phyloP scores from a whole-genome alignment of 2,113 vertebrate genomes.

The Galeopterus variegatus region DNA sequence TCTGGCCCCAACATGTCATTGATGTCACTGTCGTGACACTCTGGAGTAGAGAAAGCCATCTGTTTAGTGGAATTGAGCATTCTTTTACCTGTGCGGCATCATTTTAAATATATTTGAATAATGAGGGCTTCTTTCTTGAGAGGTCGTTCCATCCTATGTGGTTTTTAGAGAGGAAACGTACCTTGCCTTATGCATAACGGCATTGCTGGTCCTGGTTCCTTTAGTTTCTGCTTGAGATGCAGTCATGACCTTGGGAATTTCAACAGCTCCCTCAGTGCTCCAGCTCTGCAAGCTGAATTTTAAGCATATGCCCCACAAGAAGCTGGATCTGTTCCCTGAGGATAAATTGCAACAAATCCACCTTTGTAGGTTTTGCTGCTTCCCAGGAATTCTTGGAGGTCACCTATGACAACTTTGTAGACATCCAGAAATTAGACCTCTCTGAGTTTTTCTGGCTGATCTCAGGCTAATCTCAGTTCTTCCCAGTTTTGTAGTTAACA shows the following conservation, averaged over 20 bases:
- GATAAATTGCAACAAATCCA: background rate
- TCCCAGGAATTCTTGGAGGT: constrained; percentile 60
- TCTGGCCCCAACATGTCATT: background rate
- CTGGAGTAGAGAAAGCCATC: background rate
- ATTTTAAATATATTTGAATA: background rate
- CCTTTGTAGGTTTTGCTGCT: constrained; percentile 36
- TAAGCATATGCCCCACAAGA: background rate
- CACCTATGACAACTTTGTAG: background rate
- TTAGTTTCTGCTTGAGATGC: background rate
- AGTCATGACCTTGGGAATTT: background rate
- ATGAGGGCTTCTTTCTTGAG: background rate
- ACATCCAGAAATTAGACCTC: constrained; percentile 11
- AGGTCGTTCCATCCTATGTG: background rate
- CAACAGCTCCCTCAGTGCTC: background rate
- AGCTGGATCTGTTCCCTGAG: constrained; percentile 5
- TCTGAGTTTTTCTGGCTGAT: background rate
- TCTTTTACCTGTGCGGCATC: background rate
- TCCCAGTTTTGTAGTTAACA: background rate
- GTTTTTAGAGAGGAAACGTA: background rate
- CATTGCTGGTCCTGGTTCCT: background rate
- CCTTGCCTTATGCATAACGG: background rate
- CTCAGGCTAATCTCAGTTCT: too few species aligned
- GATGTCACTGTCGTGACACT: background rate
- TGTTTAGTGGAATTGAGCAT: background rate
- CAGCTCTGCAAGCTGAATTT: background rate